These are phyloP conservation scores for Botia kubotai DNA, from an alignment of 2,797 vertebrate genomes.

Conservation along the genomic window DNA sequence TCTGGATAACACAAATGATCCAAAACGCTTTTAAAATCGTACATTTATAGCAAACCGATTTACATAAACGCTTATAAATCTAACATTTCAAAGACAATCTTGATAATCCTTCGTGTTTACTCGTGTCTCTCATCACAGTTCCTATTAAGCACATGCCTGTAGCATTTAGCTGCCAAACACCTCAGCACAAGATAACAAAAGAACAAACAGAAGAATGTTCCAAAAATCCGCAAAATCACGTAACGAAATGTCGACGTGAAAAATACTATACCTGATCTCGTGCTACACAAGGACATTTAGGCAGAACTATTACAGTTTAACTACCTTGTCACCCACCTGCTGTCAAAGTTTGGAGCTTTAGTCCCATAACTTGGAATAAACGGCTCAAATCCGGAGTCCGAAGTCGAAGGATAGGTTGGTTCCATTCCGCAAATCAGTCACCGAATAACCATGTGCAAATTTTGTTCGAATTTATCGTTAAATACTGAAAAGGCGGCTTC, in stretches of 20 bases:
- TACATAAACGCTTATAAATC: not conserved
- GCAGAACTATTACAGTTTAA: not conserved
- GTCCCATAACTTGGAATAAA: conserved; percentile 40
- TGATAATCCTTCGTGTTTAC: not conserved
- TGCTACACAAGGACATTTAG: not conserved
- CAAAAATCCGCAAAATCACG: not conserved
- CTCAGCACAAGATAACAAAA: not conserved
- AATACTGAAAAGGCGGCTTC: conserved; percentile 17
- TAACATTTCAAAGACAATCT: conserved; percentile 5
- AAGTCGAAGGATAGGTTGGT: conserved; percentile 47
- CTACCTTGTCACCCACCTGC: conserved; percentile 59
- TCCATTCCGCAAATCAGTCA: conserved; percentile 45
- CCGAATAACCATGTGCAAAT: not conserved
- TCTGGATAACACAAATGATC: not conserved
- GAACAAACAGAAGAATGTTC: not conserved
- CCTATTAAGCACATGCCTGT: conserved; percentile 40
- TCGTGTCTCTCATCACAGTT: not conserved
- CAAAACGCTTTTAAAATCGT: not conserved
- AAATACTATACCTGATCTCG: not conserved
- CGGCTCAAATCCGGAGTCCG: conserved; percentile 11
- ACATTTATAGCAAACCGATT: not conserved
- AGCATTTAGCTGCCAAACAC: conserved; percentile 22
- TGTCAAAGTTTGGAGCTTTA: conserved; percentile 15
- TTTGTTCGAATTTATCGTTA: not conserved
- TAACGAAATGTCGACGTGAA: not conserved